A percentile compares a stretch with the other conserved stretches of the same genome.
Conservation (phyloP, 2,113 vertebrate genomes). For the Crotalus tigris region DNA sequence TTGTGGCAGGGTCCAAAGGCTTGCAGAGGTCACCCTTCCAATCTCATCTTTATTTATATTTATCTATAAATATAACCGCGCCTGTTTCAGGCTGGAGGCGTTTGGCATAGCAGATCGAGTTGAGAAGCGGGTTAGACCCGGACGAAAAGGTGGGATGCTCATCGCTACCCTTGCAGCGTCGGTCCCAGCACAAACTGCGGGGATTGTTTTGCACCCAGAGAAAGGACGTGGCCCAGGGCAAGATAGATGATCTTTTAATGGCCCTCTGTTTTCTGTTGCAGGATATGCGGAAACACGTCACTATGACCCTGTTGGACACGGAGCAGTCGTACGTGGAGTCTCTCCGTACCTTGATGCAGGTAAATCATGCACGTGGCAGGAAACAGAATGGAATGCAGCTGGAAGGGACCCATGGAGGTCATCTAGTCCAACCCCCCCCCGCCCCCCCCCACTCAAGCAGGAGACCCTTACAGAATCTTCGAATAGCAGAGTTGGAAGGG, state of each 20-base stretch:
- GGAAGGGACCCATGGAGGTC: too few relatives aligned
- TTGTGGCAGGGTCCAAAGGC: neutral
- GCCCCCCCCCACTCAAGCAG: too few relatives aligned
- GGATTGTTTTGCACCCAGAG: too few relatives aligned
- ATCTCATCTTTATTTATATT: neutral
- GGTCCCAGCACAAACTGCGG: too few relatives aligned
- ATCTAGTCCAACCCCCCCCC: too few relatives aligned
- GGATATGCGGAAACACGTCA: conserved; percentile 99
- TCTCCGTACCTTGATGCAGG: conserved; percentile 92
- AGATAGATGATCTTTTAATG: neutral
- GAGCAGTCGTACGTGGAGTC: conserved; percentile 98
- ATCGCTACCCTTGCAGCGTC: accelerated
- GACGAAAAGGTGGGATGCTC: neutral
- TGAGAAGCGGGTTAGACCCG: too few relatives aligned
- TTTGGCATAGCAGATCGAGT: neutral
- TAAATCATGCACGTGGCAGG: conserved; percentile 52
- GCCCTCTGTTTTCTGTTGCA: conserved; percentile 53
- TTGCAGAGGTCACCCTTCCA: neutral
- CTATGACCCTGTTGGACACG: conserved; percentile 95
- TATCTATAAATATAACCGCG: neutral
- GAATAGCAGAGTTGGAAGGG: too few relatives aligned
- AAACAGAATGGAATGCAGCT: too few relatives aligned
- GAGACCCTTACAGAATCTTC: too few relatives aligned
- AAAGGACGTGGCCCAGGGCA: accelerated
- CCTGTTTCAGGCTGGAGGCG: too few relatives aligned